These are phyloP conservation scores for Cygnus olor DNA, from an alignment of 2,797 vertebrate genomes.

Conservation along the genomic window DNA sequence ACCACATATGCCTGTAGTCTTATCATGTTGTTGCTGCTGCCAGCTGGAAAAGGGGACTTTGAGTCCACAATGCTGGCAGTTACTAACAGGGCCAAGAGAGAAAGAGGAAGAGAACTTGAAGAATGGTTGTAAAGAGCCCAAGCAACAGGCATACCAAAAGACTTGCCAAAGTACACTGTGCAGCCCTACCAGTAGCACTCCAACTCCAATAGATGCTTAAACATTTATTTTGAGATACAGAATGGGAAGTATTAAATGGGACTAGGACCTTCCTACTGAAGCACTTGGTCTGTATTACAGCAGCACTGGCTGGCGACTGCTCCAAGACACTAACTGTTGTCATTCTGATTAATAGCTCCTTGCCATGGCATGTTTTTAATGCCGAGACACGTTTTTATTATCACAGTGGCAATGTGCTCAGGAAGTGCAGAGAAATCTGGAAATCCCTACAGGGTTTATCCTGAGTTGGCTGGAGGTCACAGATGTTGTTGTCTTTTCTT, in stretches of 20 bases:
- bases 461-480: neutral
- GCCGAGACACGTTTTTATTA: neutral
- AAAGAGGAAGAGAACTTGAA: neutral
- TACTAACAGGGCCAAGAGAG: neutral
- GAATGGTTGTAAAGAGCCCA: neutral
- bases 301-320: neutral
- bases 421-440: neutral
- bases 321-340: neutral
- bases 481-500: neutral
- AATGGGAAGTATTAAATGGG: neutral
- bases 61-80: fast-evolving
- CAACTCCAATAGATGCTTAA: neutral
- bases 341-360: neutral
- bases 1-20: fast-evolving
- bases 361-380: neutral
- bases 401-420: neutral
- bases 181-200: neutral
- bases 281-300: neutral
- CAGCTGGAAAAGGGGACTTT: neutral
- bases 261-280: neutral
- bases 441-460: neutral
- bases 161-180: neutral
- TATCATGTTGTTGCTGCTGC: fast-evolving
- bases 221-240: neutral
- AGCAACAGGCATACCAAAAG: neutral